These are phyloP conservation scores for Cochlearius cochlearius DNA, from an alignment of 2,113 vertebrate species.

Conservation along the genomic window DNA sequence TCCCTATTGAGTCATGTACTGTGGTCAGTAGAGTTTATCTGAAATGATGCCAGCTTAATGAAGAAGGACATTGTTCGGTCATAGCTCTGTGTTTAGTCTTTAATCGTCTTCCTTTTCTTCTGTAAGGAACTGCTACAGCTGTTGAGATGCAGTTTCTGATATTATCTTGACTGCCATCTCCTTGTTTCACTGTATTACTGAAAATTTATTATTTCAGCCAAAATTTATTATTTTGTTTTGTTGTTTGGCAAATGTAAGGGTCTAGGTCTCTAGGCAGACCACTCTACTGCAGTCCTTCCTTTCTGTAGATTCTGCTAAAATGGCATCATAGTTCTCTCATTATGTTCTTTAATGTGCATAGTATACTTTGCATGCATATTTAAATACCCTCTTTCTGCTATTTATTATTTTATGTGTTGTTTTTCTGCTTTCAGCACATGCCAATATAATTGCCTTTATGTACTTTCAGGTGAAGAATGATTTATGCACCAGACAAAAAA, in stretches of 20 bases:
- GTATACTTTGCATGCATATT: neutral
- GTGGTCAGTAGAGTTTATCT: neutral
- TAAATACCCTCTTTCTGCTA: neutral
- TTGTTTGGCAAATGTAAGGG: neutral
- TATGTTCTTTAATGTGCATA: neutral
- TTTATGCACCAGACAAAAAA: neutral
- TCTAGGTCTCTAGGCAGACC: neutral
- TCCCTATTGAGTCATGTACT: neutral
- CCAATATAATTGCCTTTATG: neutral
- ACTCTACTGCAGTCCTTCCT: neutral
- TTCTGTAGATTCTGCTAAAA: neutral
- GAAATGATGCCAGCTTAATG: neutral
- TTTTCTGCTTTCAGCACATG: neutral
- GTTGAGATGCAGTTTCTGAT: neutral
- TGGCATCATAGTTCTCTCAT: neutral
- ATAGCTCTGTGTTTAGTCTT: neutral
- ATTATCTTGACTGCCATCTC: neutral
- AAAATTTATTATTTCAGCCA: neutral
- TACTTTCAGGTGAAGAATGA: conserved; percentile 2
- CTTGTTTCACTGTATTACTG: neutral
- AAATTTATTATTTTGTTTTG: neutral
- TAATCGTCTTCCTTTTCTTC: neutral
- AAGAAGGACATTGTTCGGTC: neutral
- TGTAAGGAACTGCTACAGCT: neutral
- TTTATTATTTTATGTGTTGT: neutral